Evolutionary conservation across 2,888 invertebrate genomes (phyloP).

Genomic region (Sialis lutaria): DNA sequence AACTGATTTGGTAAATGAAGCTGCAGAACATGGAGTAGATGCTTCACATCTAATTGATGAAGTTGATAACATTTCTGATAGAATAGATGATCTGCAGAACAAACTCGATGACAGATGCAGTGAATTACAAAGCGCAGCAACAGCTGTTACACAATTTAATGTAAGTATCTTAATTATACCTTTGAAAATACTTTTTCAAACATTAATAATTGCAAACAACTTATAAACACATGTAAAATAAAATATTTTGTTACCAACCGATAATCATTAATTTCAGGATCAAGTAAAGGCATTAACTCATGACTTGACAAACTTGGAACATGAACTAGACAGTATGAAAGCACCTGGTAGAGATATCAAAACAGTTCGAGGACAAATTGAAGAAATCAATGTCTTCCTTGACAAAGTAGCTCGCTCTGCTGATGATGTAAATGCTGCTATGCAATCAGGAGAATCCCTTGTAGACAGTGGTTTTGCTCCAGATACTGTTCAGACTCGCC

Average conservation of each 20-base stretch:
- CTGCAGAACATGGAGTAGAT: conserved; percentile 57
- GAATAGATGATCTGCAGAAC: conserved; percentile 57
- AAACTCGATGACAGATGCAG: conserved; percentile 63
- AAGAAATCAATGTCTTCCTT: conserved; percentile 53
- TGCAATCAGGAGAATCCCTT: conserved; percentile 55
- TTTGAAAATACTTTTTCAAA: not conserved
- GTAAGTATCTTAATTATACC: conserved; percentile 20
- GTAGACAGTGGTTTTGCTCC: conserved; percentile 74
- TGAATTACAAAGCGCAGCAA: conserved; percentile 69
- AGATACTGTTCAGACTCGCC: conserved; percentile 63
- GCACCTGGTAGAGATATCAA: conserved; percentile 79
- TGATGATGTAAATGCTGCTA: conserved; percentile 47
- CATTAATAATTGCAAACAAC: not conserved
- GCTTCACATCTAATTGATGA: conserved; percentile 63
- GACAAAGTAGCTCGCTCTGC: conserved; percentile 47
- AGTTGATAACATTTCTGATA: conserved; percentile 56
- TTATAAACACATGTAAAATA: not conserved
- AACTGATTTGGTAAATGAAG: conserved; percentile 59
- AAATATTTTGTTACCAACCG: not conserved
- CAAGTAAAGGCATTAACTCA: conserved; percentile 63
- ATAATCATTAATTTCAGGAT: conserved; percentile 28
- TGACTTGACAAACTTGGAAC: conserved; percentile 64
- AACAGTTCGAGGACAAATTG: conserved; percentile 64
- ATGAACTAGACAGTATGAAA: conserved; percentile 67
- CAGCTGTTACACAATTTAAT: conserved; percentile 73